Evolutionary conservation across 2,113 vertebrate genomes (phyloP).

Genomic region (Phrynocephalus versicolor): DNA sequence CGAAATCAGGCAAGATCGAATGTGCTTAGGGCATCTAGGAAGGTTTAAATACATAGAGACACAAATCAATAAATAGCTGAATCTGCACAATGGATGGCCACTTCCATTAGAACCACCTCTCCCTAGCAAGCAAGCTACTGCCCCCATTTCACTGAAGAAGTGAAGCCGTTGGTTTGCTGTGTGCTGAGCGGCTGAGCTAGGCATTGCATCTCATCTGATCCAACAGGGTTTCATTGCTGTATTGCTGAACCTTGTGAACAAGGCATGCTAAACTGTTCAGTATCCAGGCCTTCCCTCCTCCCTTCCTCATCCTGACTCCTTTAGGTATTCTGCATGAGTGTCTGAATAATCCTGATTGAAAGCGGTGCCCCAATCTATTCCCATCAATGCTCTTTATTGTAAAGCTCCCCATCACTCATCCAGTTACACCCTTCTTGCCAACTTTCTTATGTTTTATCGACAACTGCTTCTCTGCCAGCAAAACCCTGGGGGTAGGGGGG

Average conservation of each 20-base stretch:
- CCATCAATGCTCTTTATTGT: conserved; percentile 45
- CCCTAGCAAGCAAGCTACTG: no score
- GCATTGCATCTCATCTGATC: not conserved
- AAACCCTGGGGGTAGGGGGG: conserved; percentile 45
- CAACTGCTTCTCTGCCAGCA: conserved; percentile 54
- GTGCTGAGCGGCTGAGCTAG: not conserved
- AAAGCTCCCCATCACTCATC: conserved; percentile 54
- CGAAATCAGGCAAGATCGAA: no score
- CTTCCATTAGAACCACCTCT: not conserved
- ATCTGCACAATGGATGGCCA: not conserved
- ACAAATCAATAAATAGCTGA: not conserved
- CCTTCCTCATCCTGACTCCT: no score
- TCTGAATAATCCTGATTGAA: conserved; percentile 1
- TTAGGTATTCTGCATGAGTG: not conserved
- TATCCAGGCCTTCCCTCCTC: not conserved
- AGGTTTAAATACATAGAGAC: not conserved
- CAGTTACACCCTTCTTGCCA: conserved; percentile 58
- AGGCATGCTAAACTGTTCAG: not conserved
- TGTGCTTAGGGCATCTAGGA: no score
- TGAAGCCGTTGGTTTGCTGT: no score
- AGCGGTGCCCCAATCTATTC: conserved; percentile 35
- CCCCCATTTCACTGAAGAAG: not conserved
- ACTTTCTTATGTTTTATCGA: conserved; percentile 56
- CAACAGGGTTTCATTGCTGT: not conserved
- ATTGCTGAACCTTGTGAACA: not conserved